Conservation (phyloP, 2,888 invertebrate species). For the Trachelus stipa region DNA sequence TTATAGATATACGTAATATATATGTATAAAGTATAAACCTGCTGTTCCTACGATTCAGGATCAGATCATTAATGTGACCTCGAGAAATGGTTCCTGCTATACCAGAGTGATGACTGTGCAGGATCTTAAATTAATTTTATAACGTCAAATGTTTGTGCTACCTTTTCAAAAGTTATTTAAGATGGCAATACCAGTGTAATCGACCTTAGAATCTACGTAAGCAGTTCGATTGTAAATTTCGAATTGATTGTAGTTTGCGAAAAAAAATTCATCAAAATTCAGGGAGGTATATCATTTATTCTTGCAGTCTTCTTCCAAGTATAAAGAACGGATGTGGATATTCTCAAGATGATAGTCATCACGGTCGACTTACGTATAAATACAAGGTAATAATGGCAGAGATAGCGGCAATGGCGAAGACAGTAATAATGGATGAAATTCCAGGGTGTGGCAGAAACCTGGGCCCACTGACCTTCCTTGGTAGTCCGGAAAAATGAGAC, state of each 20-base stretch:
- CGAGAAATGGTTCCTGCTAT: slow-evolving; percentile 7
- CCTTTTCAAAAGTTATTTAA: neutral
- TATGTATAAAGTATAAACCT: neutral
- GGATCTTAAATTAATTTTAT: neutral
- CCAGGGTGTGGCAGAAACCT: slow-evolving; percentile 56
- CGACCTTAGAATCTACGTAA: neutral
- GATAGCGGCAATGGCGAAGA: neutral
- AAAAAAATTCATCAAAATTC: neutral
- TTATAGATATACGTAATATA: neutral
- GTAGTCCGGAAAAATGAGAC: slow-evolving; percentile 29
- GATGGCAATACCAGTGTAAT: neutral
- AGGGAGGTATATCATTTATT: neutral
- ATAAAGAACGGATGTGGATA: neutral
- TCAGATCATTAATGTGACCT: neutral
- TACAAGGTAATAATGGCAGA: neutral
- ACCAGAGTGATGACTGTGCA: neutral
- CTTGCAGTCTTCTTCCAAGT: neutral
- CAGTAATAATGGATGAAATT: slow-evolving; percentile 50
- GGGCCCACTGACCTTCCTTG: slow-evolving; percentile 32
- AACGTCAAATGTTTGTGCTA: neutral
- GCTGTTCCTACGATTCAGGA: neutral
- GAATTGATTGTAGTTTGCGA: neutral
- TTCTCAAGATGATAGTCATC: neutral
- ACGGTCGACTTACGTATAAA: neutral
- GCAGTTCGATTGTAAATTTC: neutral